phyloP scores from a whole-genome alignment of 2,797 vertebrate species.

The Neopelma chrysocephalum region DNA sequence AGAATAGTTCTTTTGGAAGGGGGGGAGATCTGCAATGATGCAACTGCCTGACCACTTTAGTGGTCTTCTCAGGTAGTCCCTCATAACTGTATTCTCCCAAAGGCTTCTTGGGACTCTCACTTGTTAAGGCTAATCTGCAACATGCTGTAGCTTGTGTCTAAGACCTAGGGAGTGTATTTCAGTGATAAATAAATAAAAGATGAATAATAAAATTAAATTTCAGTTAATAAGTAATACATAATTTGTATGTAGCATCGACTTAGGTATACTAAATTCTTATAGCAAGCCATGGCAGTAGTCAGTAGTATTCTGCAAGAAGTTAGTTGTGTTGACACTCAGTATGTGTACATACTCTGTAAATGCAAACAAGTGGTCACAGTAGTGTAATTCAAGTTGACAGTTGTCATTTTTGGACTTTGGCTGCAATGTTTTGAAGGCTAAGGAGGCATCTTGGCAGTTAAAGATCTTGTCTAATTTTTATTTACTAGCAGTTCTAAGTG shows the following conservation, averaged over 20 bases:
- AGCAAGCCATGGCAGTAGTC: background rate
- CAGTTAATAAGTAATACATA: background rate
- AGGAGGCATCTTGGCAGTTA: background rate
- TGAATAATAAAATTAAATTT: background rate
- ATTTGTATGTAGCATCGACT: background rate
- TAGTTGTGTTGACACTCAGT: background rate
- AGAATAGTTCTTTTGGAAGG: background rate
- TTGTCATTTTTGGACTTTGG: background rate
- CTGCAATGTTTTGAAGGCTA: background rate
- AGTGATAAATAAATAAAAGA: background rate
- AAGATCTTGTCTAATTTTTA: background rate
- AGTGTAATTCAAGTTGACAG: background rate
- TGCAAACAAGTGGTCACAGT: background rate
- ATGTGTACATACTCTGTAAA: background rate
- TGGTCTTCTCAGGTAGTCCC: background rate
- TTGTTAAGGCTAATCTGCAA: background rate
- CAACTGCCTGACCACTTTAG: background rate
- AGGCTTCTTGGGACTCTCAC: background rate
- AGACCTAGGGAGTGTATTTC: background rate
- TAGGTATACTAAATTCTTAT: background rate
- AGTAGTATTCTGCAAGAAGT: background rate
- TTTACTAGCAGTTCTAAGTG: background rate
- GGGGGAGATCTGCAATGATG: accelerated
- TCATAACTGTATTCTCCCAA: background rate
- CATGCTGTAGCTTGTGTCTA: background rate